A percentile compares a stretch with the other conserved stretches of the same genome.
These are phyloP conservation scores for Apodemia duryi DNA, from an alignment of 2,888 invertebrate species.

Conservation along the genomic window DNA sequence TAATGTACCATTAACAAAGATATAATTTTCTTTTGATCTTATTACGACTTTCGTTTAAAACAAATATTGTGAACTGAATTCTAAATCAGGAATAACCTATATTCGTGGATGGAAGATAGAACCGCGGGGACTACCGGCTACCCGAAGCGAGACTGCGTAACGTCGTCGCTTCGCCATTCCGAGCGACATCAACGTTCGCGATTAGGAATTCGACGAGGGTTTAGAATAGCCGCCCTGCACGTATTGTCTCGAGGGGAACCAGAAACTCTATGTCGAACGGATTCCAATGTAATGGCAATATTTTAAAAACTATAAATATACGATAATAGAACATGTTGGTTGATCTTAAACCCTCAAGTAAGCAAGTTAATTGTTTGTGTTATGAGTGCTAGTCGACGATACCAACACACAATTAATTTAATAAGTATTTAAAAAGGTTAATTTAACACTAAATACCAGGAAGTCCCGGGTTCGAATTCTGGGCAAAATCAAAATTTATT, in stretches of 20 bases:
- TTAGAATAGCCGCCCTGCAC: conserved; percentile 24
- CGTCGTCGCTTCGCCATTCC: background rate
- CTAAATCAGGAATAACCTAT: conserved; percentile 9
- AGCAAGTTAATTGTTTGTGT: no score
- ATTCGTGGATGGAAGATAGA: conserved; percentile 27
- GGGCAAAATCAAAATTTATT: no score
- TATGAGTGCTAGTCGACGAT: no score
- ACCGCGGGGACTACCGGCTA: conserved; percentile 36
- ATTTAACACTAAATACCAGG: no score
- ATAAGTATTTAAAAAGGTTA: no score
- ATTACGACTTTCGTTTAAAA: conserved; percentile 6
- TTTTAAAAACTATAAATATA: background rate
- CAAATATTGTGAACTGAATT: conserved; percentile 12
- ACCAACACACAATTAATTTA: no score
- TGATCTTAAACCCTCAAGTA: no score
- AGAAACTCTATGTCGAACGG: background rate
- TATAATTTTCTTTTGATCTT: conserved; percentile 2
- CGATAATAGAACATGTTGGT: background rate
- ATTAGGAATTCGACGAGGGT: conserved; percentile 55
- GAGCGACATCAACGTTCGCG: conserved; percentile 41
- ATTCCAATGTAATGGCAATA: conserved; percentile 5
- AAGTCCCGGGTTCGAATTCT: no score
- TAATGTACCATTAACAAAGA: background rate
- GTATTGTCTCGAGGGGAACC: conserved; percentile 28
- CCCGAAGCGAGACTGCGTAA: conserved; percentile 31